Base-by-base conservation (phyloP, 2,888 invertebrate genomes). In the Oxycera nigricornis region DNA sequence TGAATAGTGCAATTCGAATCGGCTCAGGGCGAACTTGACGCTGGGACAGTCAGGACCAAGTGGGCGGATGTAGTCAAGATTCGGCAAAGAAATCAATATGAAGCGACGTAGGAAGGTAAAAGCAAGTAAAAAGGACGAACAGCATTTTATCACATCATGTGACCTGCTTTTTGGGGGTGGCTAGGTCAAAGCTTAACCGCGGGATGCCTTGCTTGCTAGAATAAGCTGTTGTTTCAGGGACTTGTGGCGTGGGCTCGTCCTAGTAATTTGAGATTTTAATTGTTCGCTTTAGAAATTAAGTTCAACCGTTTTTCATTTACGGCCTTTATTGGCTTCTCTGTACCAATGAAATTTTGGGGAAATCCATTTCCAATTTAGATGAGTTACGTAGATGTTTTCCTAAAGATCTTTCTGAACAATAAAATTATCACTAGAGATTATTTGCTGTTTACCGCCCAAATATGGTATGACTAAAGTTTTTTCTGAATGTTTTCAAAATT, bases 61-160 rank as follows among this genome's bases (percentile, higher is more conserved):
- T 39, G 22, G 22, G 59, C 14, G 39, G 20, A n/a, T 7, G 30
- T 35, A 22, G 2, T 9, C 35, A 62, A 62, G 39, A 62, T 62
- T 30, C 35, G 22, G n/a, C 11, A 39, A 62, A 62, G 31, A 35
- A 62, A 62, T 62, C 62, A 62, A 62, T 62, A 62, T 20, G 31
- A 20, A 9, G 35, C 55, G 55, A 55, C 11, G 6, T 55, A 6
- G 24, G 55, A 4, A 50, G 50, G 17, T 39, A 39, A 55, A 7
- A 6, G 20, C 6, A 20, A 4, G 55, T 14, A 6, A 6, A 1
- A 17, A 24, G 55, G 55, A 20, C 17, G 46, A 46, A 17, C 6
- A 17, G 24, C 55, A 22, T 55, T 24, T 55, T 55, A 24, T 55
- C 55, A 55, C n/a, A n/a, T 22, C 17, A 17, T 55, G 24, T 55